phyloP scores from a whole-genome alignment of 1,140 invertebrate genomes.

The Leucophenga varia region DNA sequence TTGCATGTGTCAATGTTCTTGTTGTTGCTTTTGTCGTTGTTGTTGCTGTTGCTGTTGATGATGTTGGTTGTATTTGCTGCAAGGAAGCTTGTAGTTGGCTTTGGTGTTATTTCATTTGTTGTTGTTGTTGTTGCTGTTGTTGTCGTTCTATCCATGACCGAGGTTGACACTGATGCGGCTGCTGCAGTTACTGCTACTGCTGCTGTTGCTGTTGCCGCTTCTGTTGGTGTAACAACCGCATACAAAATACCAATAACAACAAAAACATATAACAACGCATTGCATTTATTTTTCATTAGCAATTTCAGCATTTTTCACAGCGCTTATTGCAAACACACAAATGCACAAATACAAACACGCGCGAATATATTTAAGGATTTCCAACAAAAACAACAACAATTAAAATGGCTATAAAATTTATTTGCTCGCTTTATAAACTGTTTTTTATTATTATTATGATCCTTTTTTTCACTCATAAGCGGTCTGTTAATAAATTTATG shows the following conservation, averaged over 20 bases:
- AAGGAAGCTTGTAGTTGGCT: too few relatives aligned
- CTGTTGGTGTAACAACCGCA: neutral
- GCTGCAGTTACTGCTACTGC: too few relatives aligned
- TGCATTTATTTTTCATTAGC: constrained; percentile 45
- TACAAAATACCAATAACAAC: constrained; percentile 8
- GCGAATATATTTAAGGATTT: too few relatives aligned
- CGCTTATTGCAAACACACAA: constrained; percentile 10
- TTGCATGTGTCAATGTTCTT: constrained; percentile 24
- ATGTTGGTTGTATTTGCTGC: neutral
- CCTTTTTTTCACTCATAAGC: neutral
- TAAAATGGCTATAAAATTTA: too few relatives aligned
- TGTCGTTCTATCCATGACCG: too few relatives aligned
- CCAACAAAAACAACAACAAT: too few relatives aligned
- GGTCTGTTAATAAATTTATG: constrained; percentile 11
- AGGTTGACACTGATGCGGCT: too few relatives aligned
- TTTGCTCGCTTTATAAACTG: constrained; percentile 6
- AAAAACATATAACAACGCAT: too few relatives aligned
- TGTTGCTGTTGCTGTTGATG: constrained; percentile 3
- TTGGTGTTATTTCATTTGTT: too few relatives aligned
- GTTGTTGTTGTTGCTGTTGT: constrained; percentile 20
- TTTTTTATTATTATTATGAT: too few relatives aligned
- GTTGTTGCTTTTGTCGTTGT: constrained; percentile 18
- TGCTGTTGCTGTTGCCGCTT: constrained; percentile 20
- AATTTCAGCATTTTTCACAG: constrained; percentile 38
- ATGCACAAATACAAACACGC: constrained; percentile 13